These are phyloP conservation scores for Macropus fuliginosus DNA, from an alignment of 2,797 vertebrate genomes.

Conservation along the genomic window DNA sequence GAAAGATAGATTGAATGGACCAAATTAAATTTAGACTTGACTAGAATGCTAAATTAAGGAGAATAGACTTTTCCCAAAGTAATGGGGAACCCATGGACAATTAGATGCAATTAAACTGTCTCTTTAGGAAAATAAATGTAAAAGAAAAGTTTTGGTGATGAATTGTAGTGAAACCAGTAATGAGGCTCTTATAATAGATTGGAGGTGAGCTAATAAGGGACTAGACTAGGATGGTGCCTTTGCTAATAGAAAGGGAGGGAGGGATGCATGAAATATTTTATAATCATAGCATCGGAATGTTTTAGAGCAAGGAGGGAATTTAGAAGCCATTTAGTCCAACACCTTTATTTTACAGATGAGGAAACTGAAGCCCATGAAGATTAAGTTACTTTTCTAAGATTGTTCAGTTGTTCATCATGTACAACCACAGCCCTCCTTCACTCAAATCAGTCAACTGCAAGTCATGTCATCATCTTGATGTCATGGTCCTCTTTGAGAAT, in stretches of 20 bases:
- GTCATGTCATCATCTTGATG: no score
- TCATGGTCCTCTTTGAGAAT: no score
- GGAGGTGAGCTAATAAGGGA: neutral
- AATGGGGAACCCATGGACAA: neutral
- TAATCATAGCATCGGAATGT: neutral
- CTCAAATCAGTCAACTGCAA: no score
- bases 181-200: neutral
- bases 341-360: neutral
- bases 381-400: neutral
- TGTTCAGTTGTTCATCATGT: neutral
- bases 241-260: neutral
- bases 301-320: neutral
- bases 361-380: neutral
- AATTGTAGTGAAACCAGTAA: neutral
- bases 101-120: neutral
- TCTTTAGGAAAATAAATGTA: neutral
- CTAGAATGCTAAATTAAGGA: neutral
- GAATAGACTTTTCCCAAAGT: neutral
- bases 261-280: neutral
- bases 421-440: no score
- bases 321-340: neutral
- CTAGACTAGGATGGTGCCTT: neutral
- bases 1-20: neutral
- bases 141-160: neutral
- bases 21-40: neutral